Conservation (phyloP, 2,888 invertebrate genomes). For the Sceliomorpha sp. region DNA sequence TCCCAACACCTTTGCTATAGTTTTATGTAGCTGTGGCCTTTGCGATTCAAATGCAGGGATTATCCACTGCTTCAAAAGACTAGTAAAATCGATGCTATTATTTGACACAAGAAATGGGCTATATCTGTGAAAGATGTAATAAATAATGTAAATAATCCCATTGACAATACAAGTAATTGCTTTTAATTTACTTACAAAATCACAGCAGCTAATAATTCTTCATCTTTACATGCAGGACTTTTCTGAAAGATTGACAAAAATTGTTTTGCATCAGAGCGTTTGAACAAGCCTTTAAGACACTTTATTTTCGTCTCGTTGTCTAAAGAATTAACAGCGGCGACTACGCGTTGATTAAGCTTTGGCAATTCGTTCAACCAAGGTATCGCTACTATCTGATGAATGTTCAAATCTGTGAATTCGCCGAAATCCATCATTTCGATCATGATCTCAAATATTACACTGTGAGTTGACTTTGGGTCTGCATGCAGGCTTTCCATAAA, state of each 20-base stretch:
- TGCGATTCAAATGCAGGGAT: conserved; percentile 68
- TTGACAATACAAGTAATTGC: no score
- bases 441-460: conserved; percentile 66
- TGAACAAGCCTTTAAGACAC: conserved; percentile 66
- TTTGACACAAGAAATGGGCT: conserved; percentile 60
- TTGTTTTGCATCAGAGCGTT: conserved; percentile 62
- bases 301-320: conserved; percentile 63
- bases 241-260: conserved; percentile 65
- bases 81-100: no score
- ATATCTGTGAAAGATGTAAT: conserved; percentile 57
- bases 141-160: no score
- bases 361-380: conserved; percentile 63
- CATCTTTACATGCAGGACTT: conserved; percentile 61
- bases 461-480: conserved; percentile 49
- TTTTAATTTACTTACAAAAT: conserved; percentile 66
- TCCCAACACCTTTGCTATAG: conserved; percentile 67
- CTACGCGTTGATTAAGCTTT: conserved; percentile 58
- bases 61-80: no score
- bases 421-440: conserved; percentile 64
- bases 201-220: conserved; percentile 64
- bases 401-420: conserved; percentile 62
- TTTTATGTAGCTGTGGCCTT: no score
- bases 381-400: conserved; percentile 66
- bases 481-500: conserved; percentile 55
- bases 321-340: conserved; percentile 65